These are phyloP conservation scores for Caenorhabditis sp. DNA, from an alignment of 2,888 invertebrate species.

Conservation along the genomic window DNA sequence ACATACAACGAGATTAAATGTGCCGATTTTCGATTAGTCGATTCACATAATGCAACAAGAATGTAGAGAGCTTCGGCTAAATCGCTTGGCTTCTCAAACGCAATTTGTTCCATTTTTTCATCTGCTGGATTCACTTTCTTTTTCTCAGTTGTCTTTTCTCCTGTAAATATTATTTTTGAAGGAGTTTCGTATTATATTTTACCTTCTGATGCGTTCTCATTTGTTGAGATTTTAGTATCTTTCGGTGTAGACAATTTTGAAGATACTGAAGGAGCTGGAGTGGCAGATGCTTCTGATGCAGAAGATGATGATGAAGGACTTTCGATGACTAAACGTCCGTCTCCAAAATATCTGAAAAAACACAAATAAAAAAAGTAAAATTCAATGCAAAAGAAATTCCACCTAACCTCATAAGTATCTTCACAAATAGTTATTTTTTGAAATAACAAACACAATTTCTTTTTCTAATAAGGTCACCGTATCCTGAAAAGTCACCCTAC, in stretches of 20 bases:
- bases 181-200: too few species aligned
- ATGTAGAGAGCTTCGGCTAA: conserved; percentile 10
- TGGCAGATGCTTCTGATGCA: neutral
- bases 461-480: too few species aligned
- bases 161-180: neutral
- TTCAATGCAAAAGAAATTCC: too few species aligned
- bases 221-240: too few species aligned
- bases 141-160: neutral
- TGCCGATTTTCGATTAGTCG: conserved; percentile 27
- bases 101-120: neutral
- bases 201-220: neutral
- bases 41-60: conserved; percentile 17
- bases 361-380: too few species aligned
- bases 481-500: too few species aligned
- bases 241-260: neutral
- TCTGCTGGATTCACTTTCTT: neutral
- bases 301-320: too few species aligned
- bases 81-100: neutral
- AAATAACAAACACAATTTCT: too few species aligned
- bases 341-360: too few species aligned
- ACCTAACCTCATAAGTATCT: too few species aligned
- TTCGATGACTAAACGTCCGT: too few species aligned
- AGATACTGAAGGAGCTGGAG: neutral
- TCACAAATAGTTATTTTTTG: too few species aligned
- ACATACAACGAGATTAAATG: conserved; percentile 19